A percentile compares a stretch with the other conserved stretches of the same genome.
Evolutionary conservation across 1,140 invertebrate genomes (phyloP).

Genomic region (Ruditapes philippinarum): DNA sequence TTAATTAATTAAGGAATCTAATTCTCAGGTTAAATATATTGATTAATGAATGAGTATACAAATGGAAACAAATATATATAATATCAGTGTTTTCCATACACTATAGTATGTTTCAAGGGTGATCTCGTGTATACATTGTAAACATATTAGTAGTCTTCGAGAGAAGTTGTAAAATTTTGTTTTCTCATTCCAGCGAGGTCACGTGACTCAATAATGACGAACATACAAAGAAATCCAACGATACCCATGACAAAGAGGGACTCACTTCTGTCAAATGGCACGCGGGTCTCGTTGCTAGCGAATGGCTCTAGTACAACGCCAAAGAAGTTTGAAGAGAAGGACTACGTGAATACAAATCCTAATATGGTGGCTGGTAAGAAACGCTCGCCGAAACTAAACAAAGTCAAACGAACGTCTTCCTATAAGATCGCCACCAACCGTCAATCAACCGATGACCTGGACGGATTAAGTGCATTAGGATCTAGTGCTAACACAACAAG

Average conservation of each 20-base stretch:
- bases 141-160: too few species aligned
- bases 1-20: too few species aligned
- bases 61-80: too few species aligned
- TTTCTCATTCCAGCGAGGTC: slow-evolving; percentile 29
- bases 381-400: slow-evolving; percentile 17
- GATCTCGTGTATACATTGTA: too few species aligned
- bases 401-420: slow-evolving; percentile 46
- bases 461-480: background rate
- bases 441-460: slow-evolving; percentile 38
- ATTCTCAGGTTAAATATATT: too few species aligned
- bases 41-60: too few species aligned
- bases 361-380: slow-evolving; percentile 60
- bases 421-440: slow-evolving; percentile 53
- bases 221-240: slow-evolving; percentile 35
- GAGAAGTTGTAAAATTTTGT: background rate
- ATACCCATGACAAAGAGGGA: slow-evolving; percentile 59
- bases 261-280: slow-evolving; percentile 10
- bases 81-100: too few species aligned
- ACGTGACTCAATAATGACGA: background rate
- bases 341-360: slow-evolving; percentile 44
- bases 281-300: background rate
- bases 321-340: background rate
- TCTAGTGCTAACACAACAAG: background rate
- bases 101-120: too few species aligned
- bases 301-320: background rate